A percentile compares a stretch with the other conserved stretches of the same genome.
Evolutionary conservation across 2,888 invertebrate species (phyloP).

Genomic region (Calliopum simillimum): DNA sequence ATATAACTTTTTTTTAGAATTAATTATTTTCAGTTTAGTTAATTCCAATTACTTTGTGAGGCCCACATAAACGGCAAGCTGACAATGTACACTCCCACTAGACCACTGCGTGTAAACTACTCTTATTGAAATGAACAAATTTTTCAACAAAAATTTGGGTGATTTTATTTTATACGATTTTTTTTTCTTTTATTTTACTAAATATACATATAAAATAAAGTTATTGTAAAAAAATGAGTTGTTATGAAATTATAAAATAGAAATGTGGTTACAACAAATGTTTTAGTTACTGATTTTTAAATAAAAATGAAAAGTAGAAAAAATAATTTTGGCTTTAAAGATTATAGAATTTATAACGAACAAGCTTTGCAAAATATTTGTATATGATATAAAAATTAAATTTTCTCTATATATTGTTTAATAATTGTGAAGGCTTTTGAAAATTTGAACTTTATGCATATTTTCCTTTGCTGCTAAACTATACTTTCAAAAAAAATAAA

Average conservation of each 20-base stretch:
- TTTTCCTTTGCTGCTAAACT: no score
- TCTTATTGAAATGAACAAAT: conserved; percentile 66
- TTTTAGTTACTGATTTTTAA: no score
- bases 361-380: no score
- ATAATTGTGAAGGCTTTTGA: no score
- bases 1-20: conserved; percentile 33
- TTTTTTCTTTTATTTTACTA: conserved; percentile 1
- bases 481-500: no score
- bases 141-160: conserved; percentile 33
- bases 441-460: no score
- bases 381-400: no score
- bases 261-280: no score
- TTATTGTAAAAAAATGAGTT: conserved; percentile 26
- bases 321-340: conserved; percentile 3
- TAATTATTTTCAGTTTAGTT: conserved; percentile 40
- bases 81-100: conserved; percentile 70
- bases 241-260: no score
- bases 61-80: conserved; percentile 79
- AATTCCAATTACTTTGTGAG: conserved; percentile 66
- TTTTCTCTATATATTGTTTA: no score
- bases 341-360: no score
- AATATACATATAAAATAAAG: conserved; percentile 19
- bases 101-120: conserved; percentile 69
- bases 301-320: conserved; percentile 16
- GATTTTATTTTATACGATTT: conserved; percentile 14